A percentile compares a stretch with the other conserved stretches of the same genome.
These are phyloP conservation scores for Ptilorrhoa leucosticta DNA, from an alignment of 2,113 vertebrate genomes.

Conservation along the genomic window DNA sequence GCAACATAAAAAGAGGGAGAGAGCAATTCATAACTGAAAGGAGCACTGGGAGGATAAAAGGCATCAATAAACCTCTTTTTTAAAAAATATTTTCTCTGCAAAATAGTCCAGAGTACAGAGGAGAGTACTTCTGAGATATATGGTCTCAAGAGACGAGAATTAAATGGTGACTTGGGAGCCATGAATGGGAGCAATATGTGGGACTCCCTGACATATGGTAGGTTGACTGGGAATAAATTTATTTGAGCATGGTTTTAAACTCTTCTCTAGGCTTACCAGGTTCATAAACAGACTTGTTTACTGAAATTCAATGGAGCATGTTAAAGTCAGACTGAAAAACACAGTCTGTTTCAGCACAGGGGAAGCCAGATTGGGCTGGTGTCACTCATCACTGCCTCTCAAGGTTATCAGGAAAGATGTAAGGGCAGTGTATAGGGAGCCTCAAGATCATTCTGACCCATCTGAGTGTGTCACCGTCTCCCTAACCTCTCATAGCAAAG, in stretches of 20 bases:
- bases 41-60: background rate
- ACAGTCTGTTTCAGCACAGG: background rate
- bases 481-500: background rate
- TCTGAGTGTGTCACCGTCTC: background rate
- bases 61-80: background rate
- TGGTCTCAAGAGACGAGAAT: background rate
- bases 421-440: background rate
- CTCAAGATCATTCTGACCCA: background rate
- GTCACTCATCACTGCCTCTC: constrained; percentile 24
- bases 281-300: constrained; percentile 53
- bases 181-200: background rate
- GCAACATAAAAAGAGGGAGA: background rate
- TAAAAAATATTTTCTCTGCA: background rate
- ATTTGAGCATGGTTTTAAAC: background rate
- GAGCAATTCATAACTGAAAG: background rate
- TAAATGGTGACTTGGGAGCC: background rate
- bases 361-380: background rate
- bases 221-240: constrained; percentile 6
- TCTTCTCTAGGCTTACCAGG: background rate
- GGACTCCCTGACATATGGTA: background rate
- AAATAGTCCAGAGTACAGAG: background rate
- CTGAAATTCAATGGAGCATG: constrained; percentile 43
- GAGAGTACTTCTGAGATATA: background rate
- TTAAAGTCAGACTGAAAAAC: constrained; percentile 25
- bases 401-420: background rate